These are phyloP conservation scores for Megaceryle torquata DNA, from an alignment of 2,113 vertebrate species.

Conservation along the genomic window DNA sequence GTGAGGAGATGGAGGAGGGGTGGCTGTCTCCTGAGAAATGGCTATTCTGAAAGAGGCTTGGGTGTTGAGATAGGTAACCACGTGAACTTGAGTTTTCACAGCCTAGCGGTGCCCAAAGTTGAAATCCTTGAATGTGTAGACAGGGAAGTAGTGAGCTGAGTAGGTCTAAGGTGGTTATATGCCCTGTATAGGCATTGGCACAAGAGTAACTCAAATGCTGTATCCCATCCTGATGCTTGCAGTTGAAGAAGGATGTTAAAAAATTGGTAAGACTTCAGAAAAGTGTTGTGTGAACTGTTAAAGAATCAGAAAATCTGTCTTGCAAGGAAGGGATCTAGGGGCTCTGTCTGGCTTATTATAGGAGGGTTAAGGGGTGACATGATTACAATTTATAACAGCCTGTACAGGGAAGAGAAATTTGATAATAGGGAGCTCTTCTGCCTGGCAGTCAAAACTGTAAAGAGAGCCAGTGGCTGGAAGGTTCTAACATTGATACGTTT, in stretches of 20 bases:
- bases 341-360: background rate
- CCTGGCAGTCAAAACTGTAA: conserved; percentile 21
- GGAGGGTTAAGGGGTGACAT: background rate
- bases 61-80: background rate
- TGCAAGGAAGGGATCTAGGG: background rate
- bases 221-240: background rate
- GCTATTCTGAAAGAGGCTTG: background rate
- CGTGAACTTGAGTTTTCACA: background rate
- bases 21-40: background rate
- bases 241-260: background rate
- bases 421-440: conserved; percentile 5
- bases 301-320: background rate
- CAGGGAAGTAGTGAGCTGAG: background rate
- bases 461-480: conserved; percentile 25
- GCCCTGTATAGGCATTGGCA: background rate
- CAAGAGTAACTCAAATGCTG: background rate
- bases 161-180: background rate
- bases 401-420: conserved; percentile 9
- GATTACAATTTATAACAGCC: conserved; percentile 3
- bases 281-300: background rate
- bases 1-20: background rate
- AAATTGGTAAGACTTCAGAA: background rate
- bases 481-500: background rate
- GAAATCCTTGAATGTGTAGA: background rate
- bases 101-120: background rate